Base-by-base conservation (phyloP, 2,113 vertebrate species). In the Cyprinodon brontotheroides region DNA sequence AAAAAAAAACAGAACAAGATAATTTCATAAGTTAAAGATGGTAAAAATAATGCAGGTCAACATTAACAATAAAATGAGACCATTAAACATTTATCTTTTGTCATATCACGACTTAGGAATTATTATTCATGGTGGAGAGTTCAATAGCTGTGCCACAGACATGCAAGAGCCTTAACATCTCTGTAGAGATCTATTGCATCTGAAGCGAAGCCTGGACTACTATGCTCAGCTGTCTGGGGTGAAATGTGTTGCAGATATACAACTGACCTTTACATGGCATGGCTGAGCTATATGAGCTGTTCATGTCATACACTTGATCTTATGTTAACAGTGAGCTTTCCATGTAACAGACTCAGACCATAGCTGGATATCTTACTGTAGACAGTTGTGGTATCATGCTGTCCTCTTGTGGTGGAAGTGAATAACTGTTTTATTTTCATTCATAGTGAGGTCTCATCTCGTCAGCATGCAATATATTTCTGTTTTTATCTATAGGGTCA, bases 291-390 rank as follows among this genome's bases (percentile, higher is more conserved):
- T 71, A 87, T 37, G 43, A 70, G 74, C 92, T 90, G 74, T 81
- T 59, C 0, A 91, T 2, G 0, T 93, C 92, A 0, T 87, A 81
- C 2, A 86, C 4, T 90, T 84, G 90, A 37, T 38, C 20, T 89
- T 90, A 0, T 90, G 91, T 61, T 78, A 61, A 64, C 78, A 92
- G 0, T 94, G 93, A 50, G 75, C 78, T 43, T 91, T 59, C 41
- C 69, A 80, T 72, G 79, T 82, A 72, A 79, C 74, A 80, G 48
- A 45, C 72, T 29, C 29, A 29, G 29, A 75, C 50, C 62, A 93
- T 83, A 88, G 29, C 12, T 29, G 7, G 14, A 69, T 36, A 22
- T 62, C 6, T 60, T 67, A 62, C 65, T 60, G 63, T 68, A 79
- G 76, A 65, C 64, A 80, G 75, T 70, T 79, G 67, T 80, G 77